Evolutionary conservation across 92 coral and sea anemone genomes (phyloP), one percentile per base, ranked within the genome.

Genomic region (Muricea muricata): DNA sequence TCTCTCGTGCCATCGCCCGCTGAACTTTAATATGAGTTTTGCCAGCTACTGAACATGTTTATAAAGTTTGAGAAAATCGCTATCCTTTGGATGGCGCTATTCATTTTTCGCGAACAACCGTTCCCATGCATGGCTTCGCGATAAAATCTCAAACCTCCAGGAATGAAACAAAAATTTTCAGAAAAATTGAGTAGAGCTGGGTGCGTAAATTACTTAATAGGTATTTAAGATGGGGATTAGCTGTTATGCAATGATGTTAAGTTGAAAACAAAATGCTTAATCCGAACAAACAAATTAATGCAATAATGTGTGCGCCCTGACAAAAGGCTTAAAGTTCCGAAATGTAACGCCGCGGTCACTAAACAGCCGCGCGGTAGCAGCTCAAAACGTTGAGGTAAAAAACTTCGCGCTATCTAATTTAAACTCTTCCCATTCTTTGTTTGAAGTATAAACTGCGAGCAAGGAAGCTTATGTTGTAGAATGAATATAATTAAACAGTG

Each of bases 241-340:
- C 60, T 52, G 26, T 52, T 20, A 52, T 52, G 26, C 60, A 20
- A 52, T 52, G 60, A 52, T 52, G 56, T 11, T 7, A 48, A 52
- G 23, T 17, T 52, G 4, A 25, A 52, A 20, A 52, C 18, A 23
- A 52, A 20, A 52, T 1, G 23, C 24, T 13, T 52, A 52, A 52
- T 18, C 60, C 60, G 60, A 52, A 52, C 60, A 52, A 52, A 52
- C 60, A 52, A 52, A 52, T 52, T 52, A 52, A 52, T 52, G 23
- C 60, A 1, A 52, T 52, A 52, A 52, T 20, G 60, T 3, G 56
- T 9, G 60, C 2, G 3, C 56, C 3, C 20, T 4, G 24, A 52
- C 60, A 52, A 52, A 52, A 20, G 60, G 60, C 20, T 52, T 52
- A 52, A 52, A 6, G 60, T 52, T 52, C 60, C 60, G 60, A 18